A percentile compares a stretch with the other conserved stretches of the same genome.
Evolutionary conservation across 1,140 invertebrate genomes (phyloP).

Genomic region (Sitophilus oryzae): DNA sequence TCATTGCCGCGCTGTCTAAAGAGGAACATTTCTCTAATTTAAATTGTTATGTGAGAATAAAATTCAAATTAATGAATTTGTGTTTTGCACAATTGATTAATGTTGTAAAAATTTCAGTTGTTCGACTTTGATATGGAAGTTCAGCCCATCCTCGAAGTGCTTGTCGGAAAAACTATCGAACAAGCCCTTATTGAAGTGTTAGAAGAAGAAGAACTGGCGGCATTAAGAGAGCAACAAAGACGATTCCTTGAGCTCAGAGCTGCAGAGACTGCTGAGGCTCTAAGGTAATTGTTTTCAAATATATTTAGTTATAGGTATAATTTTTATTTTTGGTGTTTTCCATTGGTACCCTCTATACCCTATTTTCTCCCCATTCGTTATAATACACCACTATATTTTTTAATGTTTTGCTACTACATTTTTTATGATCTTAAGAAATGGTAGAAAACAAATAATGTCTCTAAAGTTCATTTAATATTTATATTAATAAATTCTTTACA

Average conservation of each 20-base stretch:
- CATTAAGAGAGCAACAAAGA: conserved; percentile 69
- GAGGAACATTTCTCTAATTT: no score
- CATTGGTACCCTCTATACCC: no score
- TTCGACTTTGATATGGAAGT: conserved; percentile 88
- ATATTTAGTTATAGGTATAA: conserved; percentile 13
- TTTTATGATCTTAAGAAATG: no score
- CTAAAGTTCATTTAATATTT: no score
- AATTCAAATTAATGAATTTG: neutral
- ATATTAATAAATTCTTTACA: no score
- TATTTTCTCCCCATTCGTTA: no score
- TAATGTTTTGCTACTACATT: no score
- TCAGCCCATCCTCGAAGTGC: conserved; percentile 76
- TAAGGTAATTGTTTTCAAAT: conserved; percentile 43
- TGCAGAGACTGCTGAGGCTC: conserved; percentile 70
- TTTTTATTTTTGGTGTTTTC: no score
- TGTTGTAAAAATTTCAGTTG: conserved; percentile 47
- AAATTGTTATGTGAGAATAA: no score
- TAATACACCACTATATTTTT: no score
- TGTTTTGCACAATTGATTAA: neutral
- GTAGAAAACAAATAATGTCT: no score
- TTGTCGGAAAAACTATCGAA: conserved; percentile 83
- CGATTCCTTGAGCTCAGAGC: conserved; percentile 69
- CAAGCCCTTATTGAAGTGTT: conserved; percentile 78
- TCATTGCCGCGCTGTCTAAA: no score
- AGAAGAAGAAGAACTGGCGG: conserved; percentile 70